Evolutionary conservation across 2,113 vertebrate genomes (phyloP).

Genomic region (Takifugu flavidus): DNA sequence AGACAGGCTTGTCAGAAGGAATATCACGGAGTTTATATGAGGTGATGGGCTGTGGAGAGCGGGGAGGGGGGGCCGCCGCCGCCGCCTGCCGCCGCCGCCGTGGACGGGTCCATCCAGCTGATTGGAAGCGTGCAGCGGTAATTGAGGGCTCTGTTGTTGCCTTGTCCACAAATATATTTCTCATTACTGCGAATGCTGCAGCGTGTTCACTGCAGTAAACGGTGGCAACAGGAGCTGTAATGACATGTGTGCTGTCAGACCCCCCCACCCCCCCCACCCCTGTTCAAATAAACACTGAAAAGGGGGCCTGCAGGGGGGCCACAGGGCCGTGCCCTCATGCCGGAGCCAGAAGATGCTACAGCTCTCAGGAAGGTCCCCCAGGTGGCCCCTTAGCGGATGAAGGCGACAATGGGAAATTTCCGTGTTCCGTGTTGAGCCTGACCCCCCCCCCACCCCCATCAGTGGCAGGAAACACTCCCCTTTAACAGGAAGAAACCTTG

Average conservation of each 20-base stretch:
- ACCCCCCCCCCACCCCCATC: too few relatives aligned
- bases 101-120: constrained; percentile 1
- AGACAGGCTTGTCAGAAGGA: constrained; percentile 62
- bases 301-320: too few relatives aligned
- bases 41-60: constrained; percentile 27
- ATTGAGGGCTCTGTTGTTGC: constrained; percentile 32
- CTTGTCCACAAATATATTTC: constrained; percentile 65
- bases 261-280: neutral
- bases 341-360: too few relatives aligned
- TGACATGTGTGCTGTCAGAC: constrained; percentile 36
- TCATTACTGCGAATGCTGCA: constrained; percentile 49
- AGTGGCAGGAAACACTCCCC: too few relatives aligned
- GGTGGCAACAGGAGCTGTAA: constrained; percentile 54
- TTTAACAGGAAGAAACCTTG: too few relatives aligned
- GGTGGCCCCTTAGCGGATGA: too few relatives aligned
- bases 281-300: too few relatives aligned
- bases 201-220: constrained; percentile 40
- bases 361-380: too few relatives aligned
- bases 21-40: constrained; percentile 46
- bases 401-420: too few relatives aligned
- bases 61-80: neutral
- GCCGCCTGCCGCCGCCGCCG: too few relatives aligned
- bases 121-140: constrained; percentile 52
- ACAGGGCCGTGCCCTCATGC: too few relatives aligned
- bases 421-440: too few relatives aligned